Conservation (phyloP, 2,888 invertebrate genomes). For the Autographa pulchrina region DNA sequence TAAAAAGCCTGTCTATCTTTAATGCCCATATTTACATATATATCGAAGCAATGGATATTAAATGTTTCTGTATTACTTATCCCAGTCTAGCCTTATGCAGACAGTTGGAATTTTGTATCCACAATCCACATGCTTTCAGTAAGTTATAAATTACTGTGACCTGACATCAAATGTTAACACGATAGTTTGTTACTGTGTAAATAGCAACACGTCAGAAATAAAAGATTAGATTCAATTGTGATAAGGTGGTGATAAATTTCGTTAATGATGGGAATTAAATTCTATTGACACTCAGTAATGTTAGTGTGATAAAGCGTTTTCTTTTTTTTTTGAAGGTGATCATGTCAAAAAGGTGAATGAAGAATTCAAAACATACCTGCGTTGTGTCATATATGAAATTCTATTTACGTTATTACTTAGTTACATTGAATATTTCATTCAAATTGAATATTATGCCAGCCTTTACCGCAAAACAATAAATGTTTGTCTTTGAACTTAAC, state of each 20-base stretch:
- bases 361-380: slow-evolving; percentile 20
- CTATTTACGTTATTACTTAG: neutral
- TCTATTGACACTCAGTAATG: slow-evolving; percentile 30
- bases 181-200: slow-evolving; percentile 55
- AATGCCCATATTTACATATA: slow-evolving; percentile 65
- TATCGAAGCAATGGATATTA: slow-evolving; percentile 66
- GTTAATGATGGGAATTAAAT: slow-evolving; percentile 35
- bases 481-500: slow-evolving; percentile 40
- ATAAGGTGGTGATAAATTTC: slow-evolving; percentile 47
- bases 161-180: slow-evolving; percentile 58
- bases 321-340: slow-evolving; percentile 24
- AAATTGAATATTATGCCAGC: neutral
- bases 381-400: neutral
- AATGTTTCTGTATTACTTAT: slow-evolving; percentile 61
- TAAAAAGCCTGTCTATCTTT: slow-evolving; percentile 51
- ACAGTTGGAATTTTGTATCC: slow-evolving; percentile 57
- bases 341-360: slow-evolving; percentile 35
- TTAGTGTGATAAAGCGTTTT: slow-evolving; percentile 37
- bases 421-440: neutral
- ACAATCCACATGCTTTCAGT: slow-evolving; percentile 33
- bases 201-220: slow-evolving; percentile 39
- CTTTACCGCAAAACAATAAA: slow-evolving; percentile 9
- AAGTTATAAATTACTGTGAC: slow-evolving; percentile 62
- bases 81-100: slow-evolving; percentile 60
- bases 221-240: slow-evolving; percentile 49